A percentile compares a stretch with the other conserved stretches of the same genome.
Evolutionary conservation across 2,888 invertebrate genomes (phyloP).

Genomic region (Acrocyrtus sp.): DNA sequence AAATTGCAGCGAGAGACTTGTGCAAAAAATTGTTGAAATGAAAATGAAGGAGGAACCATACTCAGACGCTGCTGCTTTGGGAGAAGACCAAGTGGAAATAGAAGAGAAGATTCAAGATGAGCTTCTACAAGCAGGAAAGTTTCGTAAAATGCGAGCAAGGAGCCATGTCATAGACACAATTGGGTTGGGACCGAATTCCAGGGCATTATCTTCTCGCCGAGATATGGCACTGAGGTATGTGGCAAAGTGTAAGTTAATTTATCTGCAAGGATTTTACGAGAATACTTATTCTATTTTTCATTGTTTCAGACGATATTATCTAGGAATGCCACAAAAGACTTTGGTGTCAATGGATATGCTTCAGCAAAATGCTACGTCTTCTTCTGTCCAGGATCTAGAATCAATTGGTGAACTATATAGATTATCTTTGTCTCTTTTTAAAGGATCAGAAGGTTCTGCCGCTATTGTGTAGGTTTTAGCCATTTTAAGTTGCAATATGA

Average conservation of each 20-base stretch:
- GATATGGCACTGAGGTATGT: slow-evolving; percentile 76
- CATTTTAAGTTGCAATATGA: too few species aligned
- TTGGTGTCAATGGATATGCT: slow-evolving; percentile 56
- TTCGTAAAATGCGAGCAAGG: slow-evolving; percentile 45
- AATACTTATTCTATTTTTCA: too few species aligned
- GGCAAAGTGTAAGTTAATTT: too few species aligned
- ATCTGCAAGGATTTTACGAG: too few species aligned
- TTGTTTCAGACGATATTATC: slow-evolving; percentile 55
- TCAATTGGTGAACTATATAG: slow-evolving; percentile 55
- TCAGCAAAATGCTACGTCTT: slow-evolving; percentile 47
- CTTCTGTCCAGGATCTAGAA: slow-evolving; percentile 53
- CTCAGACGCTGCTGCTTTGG: neutral
- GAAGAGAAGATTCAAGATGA: slow-evolving; percentile 58
- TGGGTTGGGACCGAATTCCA: slow-evolving; percentile 76
- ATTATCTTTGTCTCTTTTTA: slow-evolving; percentile 54
- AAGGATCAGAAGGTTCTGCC: slow-evolving; percentile 25
- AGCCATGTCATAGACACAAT: slow-evolving; percentile 52
- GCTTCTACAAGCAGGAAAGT: slow-evolving; percentile 45
- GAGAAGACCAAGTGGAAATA: slow-evolving; percentile 40
- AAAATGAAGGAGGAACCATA: slow-evolving; percentile 52
- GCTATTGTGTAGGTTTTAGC: slow-evolving; percentile 4
- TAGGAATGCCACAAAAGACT: slow-evolving; percentile 58
- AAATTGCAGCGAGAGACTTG: slow-evolving; percentile 29
- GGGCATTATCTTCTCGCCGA: slow-evolving; percentile 81
- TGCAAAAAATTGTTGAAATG: slow-evolving; percentile 63